Conservation (phyloP, 2,113 vertebrate species). For the Larimichthys polyactis region DNA sequence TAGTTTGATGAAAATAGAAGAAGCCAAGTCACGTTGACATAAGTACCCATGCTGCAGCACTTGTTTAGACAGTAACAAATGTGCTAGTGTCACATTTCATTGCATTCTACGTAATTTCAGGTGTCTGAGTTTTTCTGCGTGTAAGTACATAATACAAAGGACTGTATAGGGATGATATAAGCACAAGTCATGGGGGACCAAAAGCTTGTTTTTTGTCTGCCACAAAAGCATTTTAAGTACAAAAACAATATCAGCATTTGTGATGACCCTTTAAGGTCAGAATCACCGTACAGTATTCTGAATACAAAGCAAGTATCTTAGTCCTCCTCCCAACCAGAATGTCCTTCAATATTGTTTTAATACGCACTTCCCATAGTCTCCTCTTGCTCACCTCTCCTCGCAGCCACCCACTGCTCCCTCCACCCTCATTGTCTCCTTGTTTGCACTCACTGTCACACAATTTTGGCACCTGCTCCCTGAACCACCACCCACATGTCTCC, state of each 20-base stretch:
- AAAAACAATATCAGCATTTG: not conserved
- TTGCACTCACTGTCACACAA: slow-evolving; percentile 66
- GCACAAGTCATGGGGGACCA: too few species aligned
- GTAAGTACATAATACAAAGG: not conserved
- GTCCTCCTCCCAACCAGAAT: not conserved
- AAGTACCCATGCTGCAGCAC: not conserved
- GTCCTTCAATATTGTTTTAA: slow-evolving; percentile 47
- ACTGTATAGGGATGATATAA: not conserved
- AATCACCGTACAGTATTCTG: slow-evolving; percentile 1
- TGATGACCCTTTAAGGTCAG: not conserved
- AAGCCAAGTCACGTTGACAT: too few species aligned
- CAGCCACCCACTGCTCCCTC: slow-evolving; percentile 56
- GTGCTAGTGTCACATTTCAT: not conserved
- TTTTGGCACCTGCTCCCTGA: slow-evolving; percentile 61
- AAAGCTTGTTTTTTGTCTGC: not conserved
- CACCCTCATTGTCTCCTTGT: slow-evolving; percentile 65
- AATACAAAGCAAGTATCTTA: slow-evolving; percentile 19
- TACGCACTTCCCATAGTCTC: slow-evolving; percentile 22
- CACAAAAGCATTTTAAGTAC: not conserved
- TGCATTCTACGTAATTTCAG: not conserved
- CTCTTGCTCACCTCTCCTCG: slow-evolving; percentile 57
- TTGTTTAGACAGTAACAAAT: not conserved
- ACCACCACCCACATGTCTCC: slow-evolving; percentile 56
- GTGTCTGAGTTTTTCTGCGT: not conserved
- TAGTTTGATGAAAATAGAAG: too few species aligned